phyloP scores from a whole-genome alignment of 2,113 vertebrate genomes.

The Octodon degus region DNA sequence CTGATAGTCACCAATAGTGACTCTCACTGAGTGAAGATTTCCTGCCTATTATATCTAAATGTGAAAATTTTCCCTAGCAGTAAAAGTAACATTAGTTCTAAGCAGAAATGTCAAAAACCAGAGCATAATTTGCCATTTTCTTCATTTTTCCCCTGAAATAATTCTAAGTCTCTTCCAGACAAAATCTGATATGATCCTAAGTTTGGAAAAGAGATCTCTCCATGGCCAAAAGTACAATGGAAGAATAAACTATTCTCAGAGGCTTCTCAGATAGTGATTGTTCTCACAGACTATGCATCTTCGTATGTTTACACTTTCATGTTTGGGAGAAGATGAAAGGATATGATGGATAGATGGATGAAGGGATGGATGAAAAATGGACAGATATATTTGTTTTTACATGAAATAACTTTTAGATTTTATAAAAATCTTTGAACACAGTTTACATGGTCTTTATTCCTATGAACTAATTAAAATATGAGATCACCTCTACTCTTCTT shows the following conservation, averaged over 20 bases:
- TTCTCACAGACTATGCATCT: background rate
- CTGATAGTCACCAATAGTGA: background rate
- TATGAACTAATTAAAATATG: background rate
- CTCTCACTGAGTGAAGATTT: background rate
- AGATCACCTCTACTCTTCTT: background rate
- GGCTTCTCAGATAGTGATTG: background rate
- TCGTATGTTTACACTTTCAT: background rate
- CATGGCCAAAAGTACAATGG: background rate
- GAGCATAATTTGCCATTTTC: background rate
- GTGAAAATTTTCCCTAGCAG: too few relatives aligned
- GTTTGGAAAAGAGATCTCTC: background rate
- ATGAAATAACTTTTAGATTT: background rate
- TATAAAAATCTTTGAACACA: background rate
- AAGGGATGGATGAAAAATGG: background rate
- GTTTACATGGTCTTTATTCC: background rate
- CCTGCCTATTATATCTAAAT: background rate
- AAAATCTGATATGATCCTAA: background rate
- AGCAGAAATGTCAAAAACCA: background rate
- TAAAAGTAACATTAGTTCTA: background rate
- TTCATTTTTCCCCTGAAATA: background rate
- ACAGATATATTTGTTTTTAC: background rate
- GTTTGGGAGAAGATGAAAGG: background rate
- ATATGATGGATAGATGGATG: background rate
- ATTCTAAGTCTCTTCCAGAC: background rate
- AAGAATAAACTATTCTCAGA: background rate